Percentiles rank a stretch among this genome's conserved stretches.
Evolutionary conservation across 2,888 invertebrate species (phyloP).

Genomic region (Stenoptilia bipunctidactyla): DNA sequence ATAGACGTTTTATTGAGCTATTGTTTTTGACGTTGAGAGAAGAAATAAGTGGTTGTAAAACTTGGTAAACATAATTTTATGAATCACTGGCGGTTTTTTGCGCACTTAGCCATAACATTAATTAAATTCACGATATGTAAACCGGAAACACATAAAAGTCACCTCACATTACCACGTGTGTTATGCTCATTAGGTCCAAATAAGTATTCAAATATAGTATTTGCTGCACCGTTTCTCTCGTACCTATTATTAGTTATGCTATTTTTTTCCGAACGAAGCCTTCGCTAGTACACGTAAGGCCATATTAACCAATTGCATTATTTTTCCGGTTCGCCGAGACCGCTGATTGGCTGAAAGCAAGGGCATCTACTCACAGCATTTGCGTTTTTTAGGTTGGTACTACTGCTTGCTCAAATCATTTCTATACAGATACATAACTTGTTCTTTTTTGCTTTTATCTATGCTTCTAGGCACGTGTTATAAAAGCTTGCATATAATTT

Average conservation of each 20-base stretch:
- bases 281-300: slow-evolving; percentile 24
- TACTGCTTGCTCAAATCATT: slow-evolving; percentile 40
- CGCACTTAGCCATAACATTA: slow-evolving; percentile 16
- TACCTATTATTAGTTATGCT: no score
- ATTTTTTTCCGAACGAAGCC: slow-evolving; percentile 13
- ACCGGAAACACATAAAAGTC: no score
- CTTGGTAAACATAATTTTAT: no score
- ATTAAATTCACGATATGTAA: neutral
- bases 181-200: slow-evolving; percentile 15
- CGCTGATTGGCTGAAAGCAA: slow-evolving; percentile 47
- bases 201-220: slow-evolving; percentile 2
- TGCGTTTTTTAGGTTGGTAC: slow-evolving; percentile 66
- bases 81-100: no score
- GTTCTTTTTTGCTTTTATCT: neutral
- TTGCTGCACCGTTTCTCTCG: no score
- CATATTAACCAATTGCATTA: slow-evolving; percentile 50
- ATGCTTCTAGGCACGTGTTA: no score
- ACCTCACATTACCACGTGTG: no score
- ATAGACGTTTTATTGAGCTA: slow-evolving; percentile 34
- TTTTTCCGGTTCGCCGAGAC: slow-evolving; percentile 56
- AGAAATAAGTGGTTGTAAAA: slow-evolving; percentile 4
- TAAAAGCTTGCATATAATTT: no score
- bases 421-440: slow-evolving; percentile 6
- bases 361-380: slow-evolving; percentile 66
- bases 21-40: slow-evolving; percentile 20